Conservation (phyloP, 2,888 invertebrate genomes). For the Drosophila mimica region DNA sequence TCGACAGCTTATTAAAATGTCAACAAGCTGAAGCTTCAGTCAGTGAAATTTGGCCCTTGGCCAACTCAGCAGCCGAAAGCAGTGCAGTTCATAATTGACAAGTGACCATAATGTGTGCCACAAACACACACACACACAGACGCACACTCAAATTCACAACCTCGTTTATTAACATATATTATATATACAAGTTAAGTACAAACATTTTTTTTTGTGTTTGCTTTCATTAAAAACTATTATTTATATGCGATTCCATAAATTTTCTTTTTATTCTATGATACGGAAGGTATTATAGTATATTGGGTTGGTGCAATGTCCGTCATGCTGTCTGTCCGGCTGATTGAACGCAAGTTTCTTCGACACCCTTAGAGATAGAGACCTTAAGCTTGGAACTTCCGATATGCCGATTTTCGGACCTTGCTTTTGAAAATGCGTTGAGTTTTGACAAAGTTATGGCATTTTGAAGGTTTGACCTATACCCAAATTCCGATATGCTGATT, state of each 20-base stretch:
- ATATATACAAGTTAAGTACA: background rate
- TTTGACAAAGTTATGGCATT: too few relatives aligned
- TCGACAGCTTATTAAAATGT: conserved; percentile 73
- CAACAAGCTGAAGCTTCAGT: conserved; percentile 36
- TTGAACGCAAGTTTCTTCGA: too few relatives aligned
- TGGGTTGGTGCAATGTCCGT: too few relatives aligned
- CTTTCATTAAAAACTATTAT: conserved; percentile 45
- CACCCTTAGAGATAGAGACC: too few relatives aligned
- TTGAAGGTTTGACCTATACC: too few relatives aligned
- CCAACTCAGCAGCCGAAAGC: background rate
- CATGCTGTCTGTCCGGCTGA: too few relatives aligned
- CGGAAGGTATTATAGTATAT: too few relatives aligned
- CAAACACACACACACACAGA: conserved; percentile 7
- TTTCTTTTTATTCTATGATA: conserved; percentile 17
- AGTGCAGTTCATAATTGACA: conserved; percentile 56
- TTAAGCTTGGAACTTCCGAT: too few relatives aligned
- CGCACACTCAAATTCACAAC: background rate
- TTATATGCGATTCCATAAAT: conserved; percentile 34
- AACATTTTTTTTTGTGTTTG: conserved; percentile 18
- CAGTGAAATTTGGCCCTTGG: conserved; percentile 6
- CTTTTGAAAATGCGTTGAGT: too few relatives aligned
- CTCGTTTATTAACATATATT: background rate
- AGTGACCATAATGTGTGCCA: conserved; percentile 59
- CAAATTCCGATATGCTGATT: too few relatives aligned
- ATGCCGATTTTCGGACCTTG: too few relatives aligned